Conservation (phyloP, 2,888 invertebrate genomes). For the Sesamia inferens region DNA sequence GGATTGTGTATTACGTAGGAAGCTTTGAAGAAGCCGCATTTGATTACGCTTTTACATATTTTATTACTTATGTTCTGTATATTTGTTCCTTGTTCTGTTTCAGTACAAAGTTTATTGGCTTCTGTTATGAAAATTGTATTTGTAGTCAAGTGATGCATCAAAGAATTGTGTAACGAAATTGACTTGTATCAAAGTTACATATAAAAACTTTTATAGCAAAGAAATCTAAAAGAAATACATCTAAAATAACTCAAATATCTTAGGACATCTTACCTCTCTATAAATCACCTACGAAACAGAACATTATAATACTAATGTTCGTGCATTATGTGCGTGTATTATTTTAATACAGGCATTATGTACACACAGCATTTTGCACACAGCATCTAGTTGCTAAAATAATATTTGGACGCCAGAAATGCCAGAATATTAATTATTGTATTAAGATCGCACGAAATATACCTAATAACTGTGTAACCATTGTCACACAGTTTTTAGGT, state of each 20-base stretch:
- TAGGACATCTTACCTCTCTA: not conserved
- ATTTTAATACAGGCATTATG: too few species aligned
- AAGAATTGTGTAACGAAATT: not conserved
- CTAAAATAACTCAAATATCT: not conserved
- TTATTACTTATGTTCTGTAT: not conserved
- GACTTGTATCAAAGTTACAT: not conserved
- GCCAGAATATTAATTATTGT: too few species aligned
- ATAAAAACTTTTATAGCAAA: not conserved
- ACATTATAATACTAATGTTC: too few species aligned
- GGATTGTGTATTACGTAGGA: conserved; percentile 49
- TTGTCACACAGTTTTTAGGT: too few species aligned
- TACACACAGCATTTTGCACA: too few species aligned
- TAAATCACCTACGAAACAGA: too few species aligned
- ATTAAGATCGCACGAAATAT: too few species aligned
- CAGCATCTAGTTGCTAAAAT: too few species aligned
- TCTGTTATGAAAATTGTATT: not conserved
- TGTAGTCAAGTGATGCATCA: not conserved
- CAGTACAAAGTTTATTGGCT: not conserved
- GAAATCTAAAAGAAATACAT: too few species aligned
- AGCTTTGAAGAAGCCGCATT: conserved; percentile 32
- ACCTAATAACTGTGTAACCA: too few species aligned
- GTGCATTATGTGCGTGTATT: too few species aligned
- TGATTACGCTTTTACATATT: conserved; percentile 26
- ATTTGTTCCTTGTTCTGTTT: not conserved
- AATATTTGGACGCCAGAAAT: too few species aligned